Evolutionary conservation across 2,797 vertebrate species (phyloP), one percentile per base, ranked within the genome.

Genomic region (Pseudomugil gertrudae): DNA sequence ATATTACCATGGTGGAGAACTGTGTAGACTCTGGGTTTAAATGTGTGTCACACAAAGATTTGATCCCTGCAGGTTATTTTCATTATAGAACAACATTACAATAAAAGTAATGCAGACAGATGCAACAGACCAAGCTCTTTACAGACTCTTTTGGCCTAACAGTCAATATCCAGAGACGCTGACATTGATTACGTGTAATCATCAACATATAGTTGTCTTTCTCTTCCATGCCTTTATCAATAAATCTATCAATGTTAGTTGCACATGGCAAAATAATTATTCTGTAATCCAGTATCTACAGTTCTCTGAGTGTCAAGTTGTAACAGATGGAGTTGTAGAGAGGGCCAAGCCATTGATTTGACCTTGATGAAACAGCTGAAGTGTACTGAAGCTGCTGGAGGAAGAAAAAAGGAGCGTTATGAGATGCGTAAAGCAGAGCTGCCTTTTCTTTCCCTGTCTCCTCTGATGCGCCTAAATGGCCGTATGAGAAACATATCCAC

Each of bases 281-380:
- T 19, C n/a, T 58, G 55, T 72, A 67, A 56, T 65, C 53, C 56
- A 57, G 32, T 67, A 60, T n/a, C n/a, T n/a, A n/a, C 24, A 74
- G 76, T 72, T 63, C 56, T 67, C 43, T 43, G 51, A 69, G 58
- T 63, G 71, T 66, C 35, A 43, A 74, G 27, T 71, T 76, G 80
- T 76, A 73, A 89, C 89, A 92, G 87, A 92, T 92, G 89, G 89
- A 69, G 53, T 51, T 48, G 53, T 32, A 32, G 69, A 76, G 57
- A 45, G 47, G 81, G 76, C 85, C 80, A 79, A 78, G 86, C 64
- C 87, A 87, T 89, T 88, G 88, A 90, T 91, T 88, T 87, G 89
- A 91, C 90, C 88, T 90, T 89, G 80, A 81, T 53, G 36, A 70
- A 66, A 78, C 69, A 60, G 67, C 40, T 76, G 58, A 83, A 74